Evolutionary conservation across 1,140 invertebrate species (phyloP).

Genomic region (Drosophila paulistorum): DNA sequence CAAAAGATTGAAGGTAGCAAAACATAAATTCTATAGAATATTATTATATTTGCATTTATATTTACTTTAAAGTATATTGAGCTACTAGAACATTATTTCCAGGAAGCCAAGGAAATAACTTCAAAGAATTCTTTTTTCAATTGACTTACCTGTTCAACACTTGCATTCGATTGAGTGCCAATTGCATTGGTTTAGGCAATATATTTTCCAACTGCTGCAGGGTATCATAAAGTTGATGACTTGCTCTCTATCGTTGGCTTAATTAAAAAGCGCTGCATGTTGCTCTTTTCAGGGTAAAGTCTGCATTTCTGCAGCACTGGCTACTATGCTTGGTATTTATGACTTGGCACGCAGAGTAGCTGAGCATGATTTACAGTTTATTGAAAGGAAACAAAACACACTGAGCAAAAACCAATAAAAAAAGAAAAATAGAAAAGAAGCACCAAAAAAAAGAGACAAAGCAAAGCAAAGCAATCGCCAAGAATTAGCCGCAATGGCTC

Average conservation of each 20-base stretch:
- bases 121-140: too few relatives aligned
- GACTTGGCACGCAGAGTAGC: slow-evolving; percentile 72
- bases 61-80: too few relatives aligned
- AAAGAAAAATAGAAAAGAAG: slow-evolving; percentile 16
- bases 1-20: too few relatives aligned
- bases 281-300: slow-evolving; percentile 50
- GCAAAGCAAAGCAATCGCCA: slow-evolving; percentile 72
- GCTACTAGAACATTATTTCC: too few relatives aligned
- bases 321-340: slow-evolving; percentile 54
- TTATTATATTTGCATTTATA: too few relatives aligned
- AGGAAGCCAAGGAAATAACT: too few relatives aligned
- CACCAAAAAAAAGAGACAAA: slow-evolving; percentile 1
- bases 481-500: slow-evolving; percentile 77
- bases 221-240: not conserved
- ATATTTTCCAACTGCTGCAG: not conserved
- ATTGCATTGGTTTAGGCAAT: not conserved
- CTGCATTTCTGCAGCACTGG: slow-evolving; percentile 16
- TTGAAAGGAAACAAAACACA: slow-evolving; percentile 55
- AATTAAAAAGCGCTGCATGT: slow-evolving; percentile 75
- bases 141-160: too few relatives aligned
- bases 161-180: not conserved
- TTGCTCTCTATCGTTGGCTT: slow-evolving; percentile 44
- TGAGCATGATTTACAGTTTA: slow-evolving; percentile 76
- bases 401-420: slow-evolving; percentile 22
- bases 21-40: too few relatives aligned